Base-by-base conservation (phyloP, 2,888 invertebrate species). In the Galeruca laticollis region DNA sequence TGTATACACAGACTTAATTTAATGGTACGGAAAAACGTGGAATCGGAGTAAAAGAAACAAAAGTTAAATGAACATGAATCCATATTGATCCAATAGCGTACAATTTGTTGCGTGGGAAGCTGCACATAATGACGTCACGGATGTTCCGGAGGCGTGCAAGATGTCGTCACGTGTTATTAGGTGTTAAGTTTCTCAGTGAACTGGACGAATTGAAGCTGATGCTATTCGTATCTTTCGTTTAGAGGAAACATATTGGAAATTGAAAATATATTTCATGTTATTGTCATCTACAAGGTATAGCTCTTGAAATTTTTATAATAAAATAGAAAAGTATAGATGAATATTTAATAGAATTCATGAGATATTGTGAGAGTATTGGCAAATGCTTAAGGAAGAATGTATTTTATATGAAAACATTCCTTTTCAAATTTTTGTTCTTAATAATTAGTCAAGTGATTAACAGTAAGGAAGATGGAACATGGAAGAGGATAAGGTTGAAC, bases 11-110 rank as follows among this genome's bases (percentile, higher is more conserved):
- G 31, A 31, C n/a, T 54, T 8, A n/a, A 26, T 54, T 26, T 54
- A 54, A 54, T 31, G 31, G 31, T 8, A 15, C 31, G 15, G 54
- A 54, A 54, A 54, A 54, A 54, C 54, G 54, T 54, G 31, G 10
- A 54, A 54, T 18, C 26, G 26, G 54, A 54, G 54, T 31, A 54
- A 54, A 54, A 54, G 54, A 54, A 54, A 26, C 54, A 54, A 31
- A 11, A 54, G 31, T 31, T 26, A 54, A 54, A 54, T 15, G 54
- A 54, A 31, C 26, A 54, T 47, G 47, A 47, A 6, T 9, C 18
- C 54, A 54, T 54, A 54, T 54, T 54, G 54, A 54, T 54, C 54
- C 13, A 26, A 54, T 54, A n/a, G n/a, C 54, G 54, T 54, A 54
- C 54, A 54, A 15, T 54, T 54, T 54, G n/a, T 13, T 54, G 54